These are phyloP conservation scores for Mesopsocus fuscifrons DNA, from an alignment of 2,888 invertebrate genomes.

Conservation along the genomic window DNA sequence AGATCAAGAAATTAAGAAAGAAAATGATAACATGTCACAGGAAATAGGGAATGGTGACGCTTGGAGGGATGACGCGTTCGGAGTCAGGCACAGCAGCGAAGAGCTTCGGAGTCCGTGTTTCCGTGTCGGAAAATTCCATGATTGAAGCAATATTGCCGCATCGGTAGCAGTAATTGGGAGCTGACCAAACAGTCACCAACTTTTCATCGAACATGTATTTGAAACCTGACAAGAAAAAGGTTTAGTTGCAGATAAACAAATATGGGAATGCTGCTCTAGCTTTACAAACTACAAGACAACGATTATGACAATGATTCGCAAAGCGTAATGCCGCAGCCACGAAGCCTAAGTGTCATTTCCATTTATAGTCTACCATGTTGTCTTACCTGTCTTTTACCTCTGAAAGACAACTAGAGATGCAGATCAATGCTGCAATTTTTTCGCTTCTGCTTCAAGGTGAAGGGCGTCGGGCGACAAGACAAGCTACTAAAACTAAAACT, in stretches of 20 bases:
- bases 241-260: background rate
- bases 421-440: too few species aligned
- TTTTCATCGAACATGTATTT: conserved; percentile 97
- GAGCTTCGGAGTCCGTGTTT: conserved; percentile 60
- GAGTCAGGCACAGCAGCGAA: conserved; percentile 93
- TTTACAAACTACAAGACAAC: background rate
- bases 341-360: too few species aligned
- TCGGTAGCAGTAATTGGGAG: conserved; percentile 98
- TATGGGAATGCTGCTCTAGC: background rate
- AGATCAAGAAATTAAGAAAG: background rate
- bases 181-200: conserved; percentile 97
- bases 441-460: too few species aligned
- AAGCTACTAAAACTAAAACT: too few species aligned
- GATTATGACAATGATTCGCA: background rate
- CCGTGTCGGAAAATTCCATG: conserved; percentile 64
- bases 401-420: too few species aligned
- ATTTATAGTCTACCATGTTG: too few species aligned
- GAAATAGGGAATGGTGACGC: conserved; percentile 92
- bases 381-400: too few species aligned
- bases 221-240: conserved; percentile 42
- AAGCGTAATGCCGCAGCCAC: background rate
- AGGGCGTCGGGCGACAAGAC: too few species aligned
- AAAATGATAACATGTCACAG: conserved; percentile 34
- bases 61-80: conserved; percentile 80
- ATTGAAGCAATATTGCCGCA: conserved; percentile 98